phyloP scores from a whole-genome alignment of 2,888 invertebrate species.

The Pristionchus arcanus region DNA sequence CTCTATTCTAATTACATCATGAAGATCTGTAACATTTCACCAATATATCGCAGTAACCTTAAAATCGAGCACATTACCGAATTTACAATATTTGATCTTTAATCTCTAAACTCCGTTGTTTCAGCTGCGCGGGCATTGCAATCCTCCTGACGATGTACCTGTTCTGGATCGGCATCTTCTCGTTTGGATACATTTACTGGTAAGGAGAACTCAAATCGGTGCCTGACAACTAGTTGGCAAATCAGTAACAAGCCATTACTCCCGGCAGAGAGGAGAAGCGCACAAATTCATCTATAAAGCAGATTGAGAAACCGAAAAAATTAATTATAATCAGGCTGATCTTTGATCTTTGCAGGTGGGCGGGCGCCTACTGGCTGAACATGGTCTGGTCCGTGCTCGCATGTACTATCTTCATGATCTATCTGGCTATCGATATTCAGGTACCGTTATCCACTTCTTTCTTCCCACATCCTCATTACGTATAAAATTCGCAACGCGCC shows the following conservation, averaged over 20 bases:
- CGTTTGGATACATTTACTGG: conserved; percentile 32
- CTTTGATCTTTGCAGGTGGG: conserved; percentile 38
- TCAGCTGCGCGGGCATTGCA: conserved; percentile 35
- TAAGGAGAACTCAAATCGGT: too few relatives aligned
- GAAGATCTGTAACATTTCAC: not conserved
- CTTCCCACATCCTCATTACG: too few relatives aligned
- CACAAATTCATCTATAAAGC: too few relatives aligned
- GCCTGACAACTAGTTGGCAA: too few relatives aligned
- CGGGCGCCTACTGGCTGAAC: conserved; percentile 31
- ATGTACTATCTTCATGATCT: conserved; percentile 52
- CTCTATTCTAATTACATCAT: too few relatives aligned
- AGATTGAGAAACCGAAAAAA: too few relatives aligned
- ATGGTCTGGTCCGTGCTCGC: conserved; percentile 47
- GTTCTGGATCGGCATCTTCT: conserved; percentile 50
- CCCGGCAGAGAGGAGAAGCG: too few relatives aligned
- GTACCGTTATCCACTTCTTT: not conserved
- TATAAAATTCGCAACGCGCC: too few relatives aligned
- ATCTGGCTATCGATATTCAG: conserved; percentile 55
- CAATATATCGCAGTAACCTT: not conserved
- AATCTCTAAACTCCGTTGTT: not conserved
- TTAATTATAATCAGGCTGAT: too few relatives aligned
- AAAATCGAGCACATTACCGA: not conserved
- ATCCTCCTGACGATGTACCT: conserved; percentile 51
- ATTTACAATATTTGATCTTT: not conserved
- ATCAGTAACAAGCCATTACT: too few relatives aligned